phyloP scores from a whole-genome alignment of 1,140 invertebrate species.

The Bradysia coprophila region DNA sequence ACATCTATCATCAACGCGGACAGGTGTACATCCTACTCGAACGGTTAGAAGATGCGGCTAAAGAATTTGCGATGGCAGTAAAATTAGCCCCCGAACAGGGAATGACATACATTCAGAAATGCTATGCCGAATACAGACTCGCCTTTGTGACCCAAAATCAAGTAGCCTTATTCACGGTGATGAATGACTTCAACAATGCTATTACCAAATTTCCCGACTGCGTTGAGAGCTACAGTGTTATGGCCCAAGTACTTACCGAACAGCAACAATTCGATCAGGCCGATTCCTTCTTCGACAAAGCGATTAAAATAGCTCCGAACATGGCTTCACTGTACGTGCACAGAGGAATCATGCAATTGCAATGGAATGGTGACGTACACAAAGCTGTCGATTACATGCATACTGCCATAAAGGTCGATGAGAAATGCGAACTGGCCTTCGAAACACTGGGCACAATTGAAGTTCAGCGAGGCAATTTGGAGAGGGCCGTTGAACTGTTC shows the following conservation, averaged over 20 bases:
- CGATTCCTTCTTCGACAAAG: slow-evolving; percentile 62
- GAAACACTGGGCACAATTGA: slow-evolving; percentile 88
- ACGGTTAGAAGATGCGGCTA: slow-evolving; percentile 53
- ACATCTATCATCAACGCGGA: slow-evolving; percentile 59
- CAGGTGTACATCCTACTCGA: slow-evolving; percentile 71
- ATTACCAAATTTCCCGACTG: slow-evolving; percentile 65
- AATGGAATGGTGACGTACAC: slow-evolving; percentile 66
- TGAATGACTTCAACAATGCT: slow-evolving; percentile 52
- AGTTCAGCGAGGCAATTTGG: slow-evolving; percentile 62
- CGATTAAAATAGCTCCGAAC: slow-evolving; percentile 59
- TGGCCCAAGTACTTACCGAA: slow-evolving; percentile 69
- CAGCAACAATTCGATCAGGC: slow-evolving; percentile 65
- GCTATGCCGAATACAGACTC: slow-evolving; percentile 63
- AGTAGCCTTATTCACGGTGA: slow-evolving; percentile 32
- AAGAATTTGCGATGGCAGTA: slow-evolving; percentile 69
- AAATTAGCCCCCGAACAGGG: slow-evolving; percentile 63
- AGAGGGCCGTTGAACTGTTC: slow-evolving; percentile 65
- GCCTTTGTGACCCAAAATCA: slow-evolving; percentile 32
- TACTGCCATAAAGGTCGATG: slow-evolving; percentile 70
- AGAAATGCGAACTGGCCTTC: slow-evolving; percentile 85
- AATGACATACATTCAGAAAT: slow-evolving; percentile 73
- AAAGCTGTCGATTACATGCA: slow-evolving; percentile 59
- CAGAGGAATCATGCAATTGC: slow-evolving; percentile 62
- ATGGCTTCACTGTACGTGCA: slow-evolving; percentile 80
- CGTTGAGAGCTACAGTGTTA: slow-evolving; percentile 65